Evolutionary conservation across 1,140 invertebrate genomes (phyloP).

Genomic region (Armadillidium nasatum): DNA sequence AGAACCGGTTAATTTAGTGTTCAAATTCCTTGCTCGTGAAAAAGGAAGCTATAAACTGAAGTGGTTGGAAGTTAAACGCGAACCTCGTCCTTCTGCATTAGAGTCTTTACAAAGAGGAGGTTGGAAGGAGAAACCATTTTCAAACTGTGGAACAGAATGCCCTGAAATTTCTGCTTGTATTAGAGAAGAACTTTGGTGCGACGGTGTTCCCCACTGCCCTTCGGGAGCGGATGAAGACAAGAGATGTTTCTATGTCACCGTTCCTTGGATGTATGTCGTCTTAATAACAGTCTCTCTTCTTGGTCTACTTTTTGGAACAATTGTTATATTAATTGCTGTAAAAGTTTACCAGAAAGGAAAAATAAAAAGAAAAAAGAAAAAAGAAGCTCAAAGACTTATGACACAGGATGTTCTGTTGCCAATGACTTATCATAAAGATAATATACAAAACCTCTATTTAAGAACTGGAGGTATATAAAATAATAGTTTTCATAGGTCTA

Average conservation of each 20-base stretch:
- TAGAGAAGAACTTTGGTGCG: slow-evolving; percentile 56
- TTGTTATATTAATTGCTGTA: slow-evolving; percentile 61
- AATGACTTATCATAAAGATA: slow-evolving; percentile 9
- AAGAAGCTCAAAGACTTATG: slow-evolving; percentile 41
- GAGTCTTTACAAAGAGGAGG: slow-evolving; percentile 47
- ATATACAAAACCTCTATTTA: not conserved
- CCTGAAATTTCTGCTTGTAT: slow-evolving; percentile 53
- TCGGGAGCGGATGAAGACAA: slow-evolving; percentile 48
- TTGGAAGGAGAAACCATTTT: slow-evolving; percentile 16
- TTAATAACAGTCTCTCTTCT: slow-evolving; percentile 57
- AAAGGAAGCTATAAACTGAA: slow-evolving; percentile 65
- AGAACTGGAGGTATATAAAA: not conserved
- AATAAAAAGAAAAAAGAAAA: slow-evolving; percentile 58
- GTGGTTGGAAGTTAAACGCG: slow-evolving; percentile 72
- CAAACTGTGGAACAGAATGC: slow-evolving; percentile 41
- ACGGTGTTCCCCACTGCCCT: slow-evolving; percentile 50
- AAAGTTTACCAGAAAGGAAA: slow-evolving; percentile 59
- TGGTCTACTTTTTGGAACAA: slow-evolving; percentile 54
- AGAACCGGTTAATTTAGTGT: slow-evolving; percentile 63
- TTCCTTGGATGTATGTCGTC: slow-evolving; percentile 62
- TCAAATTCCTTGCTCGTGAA: slow-evolving; percentile 66
- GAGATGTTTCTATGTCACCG: slow-evolving; percentile 63
- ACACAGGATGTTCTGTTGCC: slow-evolving; percentile 41
- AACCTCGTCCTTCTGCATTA: slow-evolving; percentile 56
- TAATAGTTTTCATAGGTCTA: not conserved